phyloP scores from a whole-genome alignment of 1,140 invertebrate species.

The Octopus bimaculoides region DNA sequence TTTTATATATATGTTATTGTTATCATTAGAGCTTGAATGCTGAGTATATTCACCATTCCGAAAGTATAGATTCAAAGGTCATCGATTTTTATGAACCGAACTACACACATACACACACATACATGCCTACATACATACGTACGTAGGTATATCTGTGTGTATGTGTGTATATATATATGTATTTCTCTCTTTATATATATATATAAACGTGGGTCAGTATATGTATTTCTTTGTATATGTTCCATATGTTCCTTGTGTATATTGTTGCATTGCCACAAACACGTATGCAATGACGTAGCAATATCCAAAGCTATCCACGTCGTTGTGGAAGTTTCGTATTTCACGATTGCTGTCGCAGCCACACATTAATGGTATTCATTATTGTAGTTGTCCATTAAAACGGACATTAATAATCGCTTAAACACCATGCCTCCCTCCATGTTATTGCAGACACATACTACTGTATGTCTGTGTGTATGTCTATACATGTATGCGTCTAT shows the following conservation, averaged over 20 bases:
- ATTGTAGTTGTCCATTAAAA: background rate
- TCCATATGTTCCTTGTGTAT: background rate
- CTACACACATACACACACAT: slow-evolving; percentile 8
- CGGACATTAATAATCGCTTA: background rate
- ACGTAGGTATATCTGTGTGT: background rate
- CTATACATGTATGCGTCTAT: background rate
- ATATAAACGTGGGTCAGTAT: background rate
- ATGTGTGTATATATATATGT: background rate
- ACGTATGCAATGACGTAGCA: background rate
- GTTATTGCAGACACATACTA: background rate
- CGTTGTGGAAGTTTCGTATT: background rate
- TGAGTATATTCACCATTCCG: background rate
- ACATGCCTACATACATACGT: background rate
- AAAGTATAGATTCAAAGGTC: background rate
- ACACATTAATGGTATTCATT: background rate
- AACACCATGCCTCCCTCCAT: background rate
- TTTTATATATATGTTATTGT: background rate
- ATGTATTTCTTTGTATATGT: background rate
- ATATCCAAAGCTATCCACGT: background rate
- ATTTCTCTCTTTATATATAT: background rate
- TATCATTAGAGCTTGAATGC: background rate
- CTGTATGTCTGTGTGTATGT: background rate
- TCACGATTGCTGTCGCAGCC: background rate
- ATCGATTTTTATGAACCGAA: background rate
- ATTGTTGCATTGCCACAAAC: background rate